These are phyloP conservation scores for Trachelipus rathkii DNA, from an alignment of 1,140 invertebrate genomes.

Conservation along the genomic window DNA sequence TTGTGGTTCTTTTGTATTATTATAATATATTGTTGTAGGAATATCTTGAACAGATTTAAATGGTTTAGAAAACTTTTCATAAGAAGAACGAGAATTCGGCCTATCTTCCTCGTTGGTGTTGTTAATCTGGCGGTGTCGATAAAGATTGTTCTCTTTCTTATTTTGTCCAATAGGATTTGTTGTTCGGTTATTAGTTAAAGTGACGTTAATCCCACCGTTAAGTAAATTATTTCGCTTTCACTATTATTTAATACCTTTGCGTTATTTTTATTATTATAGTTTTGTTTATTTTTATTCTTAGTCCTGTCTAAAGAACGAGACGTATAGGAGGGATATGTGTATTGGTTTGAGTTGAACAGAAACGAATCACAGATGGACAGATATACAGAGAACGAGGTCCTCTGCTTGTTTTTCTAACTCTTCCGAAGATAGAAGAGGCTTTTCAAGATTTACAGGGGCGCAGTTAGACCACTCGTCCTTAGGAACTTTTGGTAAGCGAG, in stretches of 20 bases:
- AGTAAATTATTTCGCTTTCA: conserved; percentile 37
- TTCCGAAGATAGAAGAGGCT: conserved; percentile 59
- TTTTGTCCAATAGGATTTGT: conserved; percentile 16
- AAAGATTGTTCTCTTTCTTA: conserved; percentile 27
- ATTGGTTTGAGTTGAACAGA: conserved; percentile 51
- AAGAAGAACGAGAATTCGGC: background rate
- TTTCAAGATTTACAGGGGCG: conserved; percentile 60
- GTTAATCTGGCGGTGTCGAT: conserved; percentile 6
- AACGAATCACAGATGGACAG: conserved; percentile 62
- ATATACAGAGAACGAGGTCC: conserved; percentile 65
- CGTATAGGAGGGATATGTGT: conserved; percentile 16
- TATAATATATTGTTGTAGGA: background rate
- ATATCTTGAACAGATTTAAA: conserved; percentile 7
- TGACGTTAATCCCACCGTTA: conserved; percentile 56
- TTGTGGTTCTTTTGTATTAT: background rate
- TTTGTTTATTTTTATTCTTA: conserved; percentile 2
- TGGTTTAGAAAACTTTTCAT: background rate
- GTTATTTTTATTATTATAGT: background rate
- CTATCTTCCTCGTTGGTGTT: background rate
- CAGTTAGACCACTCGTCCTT: conserved; percentile 53
- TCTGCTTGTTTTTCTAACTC: conserved; percentile 59
- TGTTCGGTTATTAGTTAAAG: conserved; percentile 49
- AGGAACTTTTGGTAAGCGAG: background rate
- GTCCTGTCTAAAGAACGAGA: conserved; percentile 36
- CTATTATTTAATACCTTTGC: conserved; percentile 14